Evolutionary conservation across 2,888 invertebrate species (phyloP).

Genomic region (Aproaerema taeniolella): DNA sequence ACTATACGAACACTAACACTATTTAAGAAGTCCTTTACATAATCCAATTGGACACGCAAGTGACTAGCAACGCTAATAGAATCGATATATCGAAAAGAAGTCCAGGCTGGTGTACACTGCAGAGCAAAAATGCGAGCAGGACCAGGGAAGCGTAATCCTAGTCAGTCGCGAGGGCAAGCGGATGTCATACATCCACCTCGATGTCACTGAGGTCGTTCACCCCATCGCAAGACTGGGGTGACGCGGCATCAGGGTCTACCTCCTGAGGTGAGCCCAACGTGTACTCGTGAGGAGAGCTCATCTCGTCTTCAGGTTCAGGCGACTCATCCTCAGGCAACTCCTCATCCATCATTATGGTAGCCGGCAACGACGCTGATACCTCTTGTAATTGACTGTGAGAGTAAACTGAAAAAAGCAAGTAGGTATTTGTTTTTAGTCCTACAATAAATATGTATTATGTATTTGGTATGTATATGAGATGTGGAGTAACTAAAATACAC

Average conservation of each 20-base stretch:
- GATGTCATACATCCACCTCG: slow-evolving; percentile 70
- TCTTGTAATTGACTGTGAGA: slow-evolving; percentile 63
- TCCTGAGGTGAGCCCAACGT: slow-evolving; percentile 32
- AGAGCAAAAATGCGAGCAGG: slow-evolving; percentile 20
- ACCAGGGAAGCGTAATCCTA: slow-evolving; percentile 32
- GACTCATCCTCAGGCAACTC: slow-evolving; percentile 45
- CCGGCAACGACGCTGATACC: slow-evolving; percentile 65
- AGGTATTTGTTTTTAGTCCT: too few species aligned
- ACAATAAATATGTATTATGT: too few species aligned
- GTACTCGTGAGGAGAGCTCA: slow-evolving; percentile 57
- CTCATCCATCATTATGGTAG: slow-evolving; percentile 74
- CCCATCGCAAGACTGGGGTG: slow-evolving; percentile 45
- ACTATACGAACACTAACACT: too few species aligned
- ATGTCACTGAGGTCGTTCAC: slow-evolving; percentile 57
- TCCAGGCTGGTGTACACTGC: slow-evolving; percentile 20
- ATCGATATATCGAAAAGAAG: slow-evolving; percentile 9
- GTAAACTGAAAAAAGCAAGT: slow-evolving; percentile 49
- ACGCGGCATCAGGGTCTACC: slow-evolving; percentile 32
- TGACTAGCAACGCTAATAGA: slow-evolving; percentile 42
- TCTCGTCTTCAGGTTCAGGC: slow-evolving; percentile 54
- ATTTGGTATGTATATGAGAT: too few species aligned
- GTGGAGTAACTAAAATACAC: too few species aligned
- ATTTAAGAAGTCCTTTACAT: too few species aligned
- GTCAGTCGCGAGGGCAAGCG: slow-evolving; percentile 41
- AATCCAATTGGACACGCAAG: slow-evolving; percentile 33